These are phyloP conservation scores for Acipenser oxyrinchus DNA, from an alignment of 2,797 vertebrate species.

Conservation along the genomic window DNA sequence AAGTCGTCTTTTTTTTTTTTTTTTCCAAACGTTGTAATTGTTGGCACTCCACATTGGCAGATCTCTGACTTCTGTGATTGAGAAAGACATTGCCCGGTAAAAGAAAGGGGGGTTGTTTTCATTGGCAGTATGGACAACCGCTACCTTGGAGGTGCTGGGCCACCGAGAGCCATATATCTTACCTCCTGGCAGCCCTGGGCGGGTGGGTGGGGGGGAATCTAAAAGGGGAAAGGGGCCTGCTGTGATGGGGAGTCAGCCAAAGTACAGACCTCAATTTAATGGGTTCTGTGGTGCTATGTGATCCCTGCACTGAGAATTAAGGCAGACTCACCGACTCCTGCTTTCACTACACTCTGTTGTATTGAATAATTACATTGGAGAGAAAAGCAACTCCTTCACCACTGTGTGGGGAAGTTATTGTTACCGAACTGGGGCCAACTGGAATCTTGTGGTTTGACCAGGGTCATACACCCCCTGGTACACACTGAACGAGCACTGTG, in stretches of 20 bases:
- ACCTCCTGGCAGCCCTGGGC: constrained; percentile 44
- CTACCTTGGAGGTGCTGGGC: constrained; percentile 50
- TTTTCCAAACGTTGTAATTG: constrained; percentile 46
- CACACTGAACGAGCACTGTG: background rate
- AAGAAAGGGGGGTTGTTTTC: constrained; percentile 38
- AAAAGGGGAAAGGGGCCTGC: constrained; percentile 33
- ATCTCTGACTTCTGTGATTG: constrained; percentile 34
- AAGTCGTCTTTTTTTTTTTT: constrained; percentile 28
- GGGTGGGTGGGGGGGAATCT: constrained; percentile 26
- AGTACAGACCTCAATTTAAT: constrained; percentile 54
- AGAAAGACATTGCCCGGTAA: constrained; percentile 32
- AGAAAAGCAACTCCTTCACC: constrained; percentile 4
- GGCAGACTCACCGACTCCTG: constrained; percentile 54
- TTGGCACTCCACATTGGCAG: constrained; percentile 52
- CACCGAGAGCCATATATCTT: constrained; percentile 46
- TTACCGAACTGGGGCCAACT: constrained; percentile 23
- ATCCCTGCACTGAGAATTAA: constrained; percentile 46
- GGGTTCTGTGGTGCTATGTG: constrained; percentile 40
- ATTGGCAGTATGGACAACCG: constrained; percentile 43
- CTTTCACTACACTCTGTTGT: constrained; percentile 28
- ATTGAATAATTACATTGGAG: constrained; percentile 19
- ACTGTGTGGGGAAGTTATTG: constrained; percentile 17
- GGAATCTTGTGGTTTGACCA: constrained; percentile 23
- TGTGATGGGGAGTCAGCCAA: constrained; percentile 62
- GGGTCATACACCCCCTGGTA: constrained; percentile 26